A percentile compares a stretch with the other conserved stretches of the same genome.
Conservation (phyloP, 2,797 vertebrate species). For the Staurois parvus region DNA sequence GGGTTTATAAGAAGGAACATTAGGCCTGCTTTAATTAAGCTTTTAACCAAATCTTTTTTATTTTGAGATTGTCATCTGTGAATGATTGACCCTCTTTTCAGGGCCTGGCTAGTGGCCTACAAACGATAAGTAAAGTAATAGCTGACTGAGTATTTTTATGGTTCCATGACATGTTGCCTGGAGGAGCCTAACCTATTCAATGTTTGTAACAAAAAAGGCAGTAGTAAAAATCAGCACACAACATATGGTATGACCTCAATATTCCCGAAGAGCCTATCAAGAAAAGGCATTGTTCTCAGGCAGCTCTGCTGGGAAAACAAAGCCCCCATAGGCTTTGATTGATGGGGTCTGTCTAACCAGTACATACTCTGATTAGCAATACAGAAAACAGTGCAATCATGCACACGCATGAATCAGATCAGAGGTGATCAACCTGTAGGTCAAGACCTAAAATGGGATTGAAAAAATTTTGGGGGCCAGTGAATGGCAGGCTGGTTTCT, state of each 20-base stretch:
- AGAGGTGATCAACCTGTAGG: neutral
- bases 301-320: constrained; percentile 23
- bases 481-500: no score
- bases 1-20: neutral
- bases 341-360: constrained; percentile 26
- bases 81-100: neutral
- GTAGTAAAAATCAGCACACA: constrained; percentile 33
- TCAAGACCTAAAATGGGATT: no score
- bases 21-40: neutral
- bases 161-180: neutral
- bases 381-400: neutral
- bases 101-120: neutral
- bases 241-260: constrained; percentile 45
- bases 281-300: constrained; percentile 30
- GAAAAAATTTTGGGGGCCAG: no score
- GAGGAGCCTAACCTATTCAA: constrained; percentile 22
- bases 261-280: constrained; percentile 2
- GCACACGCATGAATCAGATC: neutral
- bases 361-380: neutral
- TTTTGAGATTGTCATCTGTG: neutral
- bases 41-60: neutral
- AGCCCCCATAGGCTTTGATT: constrained; percentile 43
- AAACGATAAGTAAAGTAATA: constrained; percentile 16
- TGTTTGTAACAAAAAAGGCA: neutral
- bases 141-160: neutral